These are phyloP conservation scores for Diadophis punctatus DNA, from an alignment of 2,113 vertebrate species.

Conservation along the genomic window DNA sequence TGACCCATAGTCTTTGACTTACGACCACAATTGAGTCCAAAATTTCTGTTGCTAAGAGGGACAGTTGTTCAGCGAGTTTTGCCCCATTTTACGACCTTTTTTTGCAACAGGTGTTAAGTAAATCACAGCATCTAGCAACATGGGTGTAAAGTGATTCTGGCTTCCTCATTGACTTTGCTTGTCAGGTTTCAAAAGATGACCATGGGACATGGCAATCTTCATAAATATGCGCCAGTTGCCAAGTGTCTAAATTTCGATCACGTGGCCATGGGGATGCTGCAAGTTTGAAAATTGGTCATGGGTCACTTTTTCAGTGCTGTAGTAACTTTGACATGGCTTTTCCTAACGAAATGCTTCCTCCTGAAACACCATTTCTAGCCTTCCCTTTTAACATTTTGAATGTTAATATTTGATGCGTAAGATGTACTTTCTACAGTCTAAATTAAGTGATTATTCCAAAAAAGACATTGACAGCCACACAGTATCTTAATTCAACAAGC, in stretches of 20 bases:
- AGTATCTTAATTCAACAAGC: not conserved
- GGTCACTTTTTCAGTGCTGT: not conserved
- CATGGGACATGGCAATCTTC: not conserved
- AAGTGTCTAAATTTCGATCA: not conserved
- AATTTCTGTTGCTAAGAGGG: not conserved
- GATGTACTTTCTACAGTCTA: not conserved
- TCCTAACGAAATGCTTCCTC: not conserved
- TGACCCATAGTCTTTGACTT: not conserved
- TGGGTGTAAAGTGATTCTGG: not conserved
- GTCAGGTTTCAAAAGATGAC: not conserved
- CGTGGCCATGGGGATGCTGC: not conserved
- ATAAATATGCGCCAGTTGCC: not conserved
- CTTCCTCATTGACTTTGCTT: not conserved
- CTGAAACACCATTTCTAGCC: not conserved
- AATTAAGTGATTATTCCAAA: not conserved
- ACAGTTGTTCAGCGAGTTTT: not conserved
- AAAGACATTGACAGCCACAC: not conserved
- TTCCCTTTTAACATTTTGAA: not conserved
- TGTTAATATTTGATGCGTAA: not conserved
- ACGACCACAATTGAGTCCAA: not conserved
- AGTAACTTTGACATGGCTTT: not conserved
- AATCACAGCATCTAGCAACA: not conserved
- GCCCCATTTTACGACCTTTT: not conserved
- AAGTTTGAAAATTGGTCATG: not conserved
- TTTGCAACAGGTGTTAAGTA: not conserved